Conservation (phyloP, 2,797 vertebrate species). For the Labeo calbasu region DNA sequence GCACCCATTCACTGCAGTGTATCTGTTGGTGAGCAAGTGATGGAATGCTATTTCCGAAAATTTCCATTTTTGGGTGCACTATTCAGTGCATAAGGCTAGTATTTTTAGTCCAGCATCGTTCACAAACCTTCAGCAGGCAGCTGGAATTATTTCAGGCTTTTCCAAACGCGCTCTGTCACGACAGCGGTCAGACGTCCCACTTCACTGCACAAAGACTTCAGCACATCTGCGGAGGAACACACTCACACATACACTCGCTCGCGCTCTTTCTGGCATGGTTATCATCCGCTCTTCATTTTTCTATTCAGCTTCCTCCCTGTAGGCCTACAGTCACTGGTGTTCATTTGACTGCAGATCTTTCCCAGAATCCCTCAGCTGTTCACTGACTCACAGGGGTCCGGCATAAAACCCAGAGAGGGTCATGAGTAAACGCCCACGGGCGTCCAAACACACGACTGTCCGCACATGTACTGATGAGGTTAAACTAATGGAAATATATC, state of each 20-base stretch:
- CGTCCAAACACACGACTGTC: neutral
- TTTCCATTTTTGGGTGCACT: too few relatives aligned
- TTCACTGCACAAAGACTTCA: conserved; percentile 42
- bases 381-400: conserved; percentile 40
- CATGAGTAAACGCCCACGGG: conserved; percentile 17
- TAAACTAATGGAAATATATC: neutral
- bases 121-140: neutral
- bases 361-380: conserved; percentile 48
- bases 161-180: conserved; percentile 32
- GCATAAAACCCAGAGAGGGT: conserved; percentile 19
- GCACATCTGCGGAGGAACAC: neutral
- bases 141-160: conserved; percentile 22
- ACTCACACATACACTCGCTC: neutral
- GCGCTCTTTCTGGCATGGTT: conserved; percentile 7
- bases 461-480: neutral
- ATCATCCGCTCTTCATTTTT: conserved; percentile 1
- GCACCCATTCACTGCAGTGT: too few relatives aligned
- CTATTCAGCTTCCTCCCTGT: neutral
- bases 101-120: neutral
- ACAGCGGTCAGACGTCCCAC: conserved; percentile 25
- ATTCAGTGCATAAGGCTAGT: neutral
- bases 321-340: conserved; percentile 21
- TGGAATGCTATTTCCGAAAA: neutral
- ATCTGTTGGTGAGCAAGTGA: too few relatives aligned
- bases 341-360: conserved; percentile 44